These are phyloP conservation scores for Melanogrammus aeglefinus DNA, from an alignment of 2,797 vertebrate genomes.

Conservation along the genomic window DNA sequence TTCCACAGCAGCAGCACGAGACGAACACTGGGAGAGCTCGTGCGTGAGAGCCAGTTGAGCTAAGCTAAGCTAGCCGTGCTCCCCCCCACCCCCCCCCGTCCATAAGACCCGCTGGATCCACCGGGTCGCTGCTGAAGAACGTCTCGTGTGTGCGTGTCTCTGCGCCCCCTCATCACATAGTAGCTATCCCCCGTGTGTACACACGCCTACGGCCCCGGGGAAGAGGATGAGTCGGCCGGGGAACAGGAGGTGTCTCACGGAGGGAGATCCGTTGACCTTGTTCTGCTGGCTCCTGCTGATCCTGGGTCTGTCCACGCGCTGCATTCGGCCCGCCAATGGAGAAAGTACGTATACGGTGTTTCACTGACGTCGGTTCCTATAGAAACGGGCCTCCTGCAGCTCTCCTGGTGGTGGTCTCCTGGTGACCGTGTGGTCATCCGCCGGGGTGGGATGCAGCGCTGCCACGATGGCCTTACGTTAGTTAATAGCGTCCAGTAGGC, in stretches of 20 bases:
- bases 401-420: background rate
- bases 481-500: background rate
- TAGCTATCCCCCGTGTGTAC: background rate
- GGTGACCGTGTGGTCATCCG: background rate
- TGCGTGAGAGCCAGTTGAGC: constrained; percentile 51
- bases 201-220: constrained; percentile 40
- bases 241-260: constrained; percentile 81
- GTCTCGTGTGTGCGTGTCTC: background rate
- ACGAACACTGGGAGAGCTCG: constrained; percentile 50
- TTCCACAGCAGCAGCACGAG: constrained; percentile 26
- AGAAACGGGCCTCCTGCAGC: background rate
- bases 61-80: constrained; percentile 45
- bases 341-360: constrained; percentile 78
- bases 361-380: background rate
- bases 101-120: too few relatives aligned
- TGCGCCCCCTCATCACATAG: background rate
- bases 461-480: background rate
- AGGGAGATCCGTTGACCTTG: constrained; percentile 86
- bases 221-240: constrained; percentile 69
- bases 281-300: constrained; percentile 80
- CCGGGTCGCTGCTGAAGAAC: too few relatives aligned
- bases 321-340: constrained; percentile 83
- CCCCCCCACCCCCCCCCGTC: too few relatives aligned
- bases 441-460: background rate
- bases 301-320: constrained; percentile 79